phyloP scores from a whole-genome alignment of 2,113 vertebrate genomes.

The Cephalophus harveyi region DNA sequence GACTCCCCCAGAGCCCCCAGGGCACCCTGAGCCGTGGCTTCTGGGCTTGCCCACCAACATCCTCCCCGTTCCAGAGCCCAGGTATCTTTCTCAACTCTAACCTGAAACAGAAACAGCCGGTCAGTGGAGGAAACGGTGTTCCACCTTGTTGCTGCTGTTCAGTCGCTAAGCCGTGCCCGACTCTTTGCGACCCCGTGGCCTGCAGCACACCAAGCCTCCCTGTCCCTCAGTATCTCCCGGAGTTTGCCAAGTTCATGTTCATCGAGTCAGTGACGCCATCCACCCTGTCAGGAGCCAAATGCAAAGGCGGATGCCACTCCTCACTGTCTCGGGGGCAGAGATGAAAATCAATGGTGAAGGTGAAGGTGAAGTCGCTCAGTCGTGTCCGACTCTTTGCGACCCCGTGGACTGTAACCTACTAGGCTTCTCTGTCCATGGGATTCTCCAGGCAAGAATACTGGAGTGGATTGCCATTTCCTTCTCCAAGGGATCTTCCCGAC shows the following conservation, averaged over 20 bases:
- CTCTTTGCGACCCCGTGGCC: not conserved
- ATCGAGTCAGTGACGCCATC: not conserved
- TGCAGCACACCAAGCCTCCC: not conserved
- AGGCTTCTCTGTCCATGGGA: too few species aligned
- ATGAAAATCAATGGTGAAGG: too few species aligned
- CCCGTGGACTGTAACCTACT: too few species aligned
- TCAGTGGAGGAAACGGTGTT: fast-evolving
- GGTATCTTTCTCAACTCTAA: not conserved
- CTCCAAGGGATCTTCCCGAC: too few species aligned
- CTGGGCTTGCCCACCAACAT: not conserved
- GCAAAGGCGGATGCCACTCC: not conserved
- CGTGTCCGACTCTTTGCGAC: too few species aligned
- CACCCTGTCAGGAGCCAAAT: not conserved
- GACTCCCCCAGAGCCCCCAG: fast-evolving
- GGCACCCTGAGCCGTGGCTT: not conserved
- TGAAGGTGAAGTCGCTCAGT: too few species aligned
- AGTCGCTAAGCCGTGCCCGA: not conserved
- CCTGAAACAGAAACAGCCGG: fast-evolving
- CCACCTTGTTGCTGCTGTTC: not conserved
- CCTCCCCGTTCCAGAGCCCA: too few species aligned
- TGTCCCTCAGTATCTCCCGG: not conserved
- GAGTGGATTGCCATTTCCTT: too few species aligned
- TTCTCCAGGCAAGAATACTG: too few species aligned
- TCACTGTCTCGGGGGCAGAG: not conserved
- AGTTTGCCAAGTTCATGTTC: not conserved